These are phyloP conservation scores for Camponotus fellah DNA, from an alignment of 2,888 invertebrate species.

Conservation along the genomic window DNA sequence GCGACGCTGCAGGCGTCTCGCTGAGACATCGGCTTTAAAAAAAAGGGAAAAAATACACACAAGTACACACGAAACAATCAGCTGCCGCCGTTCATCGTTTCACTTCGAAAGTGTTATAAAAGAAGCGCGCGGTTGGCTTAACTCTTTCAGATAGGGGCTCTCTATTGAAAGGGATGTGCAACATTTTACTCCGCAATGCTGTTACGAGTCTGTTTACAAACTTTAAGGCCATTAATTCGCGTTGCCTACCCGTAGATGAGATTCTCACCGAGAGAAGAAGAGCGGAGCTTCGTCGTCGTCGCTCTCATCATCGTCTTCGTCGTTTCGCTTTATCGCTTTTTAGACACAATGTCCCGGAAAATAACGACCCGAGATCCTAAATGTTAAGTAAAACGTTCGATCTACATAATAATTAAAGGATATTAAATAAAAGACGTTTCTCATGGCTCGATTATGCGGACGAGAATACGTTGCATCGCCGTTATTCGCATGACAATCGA, in stretches of 20 bases:
- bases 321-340: conserved; percentile 12
- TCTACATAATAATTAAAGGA: not conserved
- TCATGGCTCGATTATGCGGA: not conserved
- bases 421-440: not conserved
- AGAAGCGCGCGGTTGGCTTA: conserved; percentile 3
- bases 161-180: not conserved
- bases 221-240: not conserved
- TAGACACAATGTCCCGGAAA: conserved; percentile 1
- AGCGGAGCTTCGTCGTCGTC: not conserved
- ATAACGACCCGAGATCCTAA: not conserved
- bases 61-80: not conserved
- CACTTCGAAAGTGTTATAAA: not conserved
- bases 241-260: not conserved
- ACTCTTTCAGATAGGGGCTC: not conserved
- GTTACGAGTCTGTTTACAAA: conserved; percentile 4
- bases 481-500: not conserved
- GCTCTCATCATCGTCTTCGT: not conserved
- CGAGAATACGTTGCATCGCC: not conserved
- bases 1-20: not conserved
- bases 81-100: not conserved
- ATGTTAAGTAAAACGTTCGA: not conserved
- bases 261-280: not conserved
- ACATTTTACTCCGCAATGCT: not conserved
- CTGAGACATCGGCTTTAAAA: conserved; percentile 17
- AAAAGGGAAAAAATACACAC: not conserved